A percentile compares a stretch with the other conserved stretches of the same genome.
These are phyloP conservation scores for Apaloderma vittatum DNA, from an alignment of 2,113 vertebrate species.

Conservation along the genomic window DNA sequence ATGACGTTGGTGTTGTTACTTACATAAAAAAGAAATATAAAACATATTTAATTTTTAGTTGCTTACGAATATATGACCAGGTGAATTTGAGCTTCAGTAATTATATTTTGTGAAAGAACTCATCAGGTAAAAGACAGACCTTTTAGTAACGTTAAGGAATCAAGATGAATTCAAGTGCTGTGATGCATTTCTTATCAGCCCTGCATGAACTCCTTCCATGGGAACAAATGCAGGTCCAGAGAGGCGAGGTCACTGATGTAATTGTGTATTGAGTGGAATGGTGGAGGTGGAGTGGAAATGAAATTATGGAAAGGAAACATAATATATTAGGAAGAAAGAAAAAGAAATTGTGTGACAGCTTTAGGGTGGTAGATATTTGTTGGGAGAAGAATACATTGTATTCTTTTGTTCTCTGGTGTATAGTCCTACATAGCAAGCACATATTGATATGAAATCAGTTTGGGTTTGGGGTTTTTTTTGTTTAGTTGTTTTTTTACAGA, in stretches of 20 bases:
- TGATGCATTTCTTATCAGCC: not conserved
- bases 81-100: not conserved
- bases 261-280: not conserved
- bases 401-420: not conserved
- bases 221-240: not conserved
- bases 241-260: rapidly evolving
- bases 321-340: not conserved
- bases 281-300: not conserved
- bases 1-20: not conserved
- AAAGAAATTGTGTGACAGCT: not conserved
- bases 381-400: not conserved
- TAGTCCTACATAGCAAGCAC: not conserved
- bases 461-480: not conserved
- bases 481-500: not conserved
- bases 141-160: not conserved
- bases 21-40: not conserved
- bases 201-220: not conserved
- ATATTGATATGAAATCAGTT: rapidly evolving
- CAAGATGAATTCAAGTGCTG: not conserved
- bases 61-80: not conserved
- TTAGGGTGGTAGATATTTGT: not conserved
- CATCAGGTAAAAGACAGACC: rapidly evolving
- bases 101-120: not conserved
- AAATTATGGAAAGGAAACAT: not conserved
- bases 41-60: not conserved